Base-by-base conservation (phyloP, 2,888 invertebrate species). In the Cremastobaeus sp. region DNA sequence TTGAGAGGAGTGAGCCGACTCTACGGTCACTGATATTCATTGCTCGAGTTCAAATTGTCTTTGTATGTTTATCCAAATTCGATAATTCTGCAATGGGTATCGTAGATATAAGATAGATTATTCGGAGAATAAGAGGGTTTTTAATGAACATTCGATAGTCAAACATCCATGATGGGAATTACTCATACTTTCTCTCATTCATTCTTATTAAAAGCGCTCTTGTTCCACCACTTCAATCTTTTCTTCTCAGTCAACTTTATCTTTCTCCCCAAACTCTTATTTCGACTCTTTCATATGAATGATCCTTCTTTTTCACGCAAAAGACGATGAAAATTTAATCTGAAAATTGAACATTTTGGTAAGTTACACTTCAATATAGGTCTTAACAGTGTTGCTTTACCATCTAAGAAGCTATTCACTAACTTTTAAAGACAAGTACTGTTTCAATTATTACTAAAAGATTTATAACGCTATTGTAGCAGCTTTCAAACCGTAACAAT, bases 371-470 rank as follows among this genome's bases (percentile, higher is more conserved):
- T 66, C 66, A 72, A 54, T 35, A 3, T 41, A 59, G 72, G 69
- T 65, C 64, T 71, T 76, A 76, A 76, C 75, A 72, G 57, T 64
- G 68, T 68, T 75, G 75, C 75, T 75, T 75, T 62, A 70, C 50
- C 60, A 64, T 50, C 28, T 65, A 68, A 71, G 66, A 60, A 69
- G 75, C 71, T 70, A 66, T 25, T 70, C 39, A 71, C 75, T 66
- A 70, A 75, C 74, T 74, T 70, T 25, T 39, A 45, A 71, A 54
- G 17, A 72, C 65, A 66, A 71, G 45, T 71, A 71, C 41, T 73
- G 62, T 68, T 55, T 68, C 62, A 69, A 41, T 35, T 62, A 41
- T 50, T 54, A 64, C 55, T 65, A 60, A n/a, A n/a, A 73, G 65
- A 65, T 41, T 59, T 43, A 65, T 66, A 70, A 70, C 72, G 69